Percentiles rank a stretch among this genome's conserved stretches.
Evolutionary conservation across 2,113 vertebrate genomes (phyloP).

Genomic region (Polypterus senegalus): DNA sequence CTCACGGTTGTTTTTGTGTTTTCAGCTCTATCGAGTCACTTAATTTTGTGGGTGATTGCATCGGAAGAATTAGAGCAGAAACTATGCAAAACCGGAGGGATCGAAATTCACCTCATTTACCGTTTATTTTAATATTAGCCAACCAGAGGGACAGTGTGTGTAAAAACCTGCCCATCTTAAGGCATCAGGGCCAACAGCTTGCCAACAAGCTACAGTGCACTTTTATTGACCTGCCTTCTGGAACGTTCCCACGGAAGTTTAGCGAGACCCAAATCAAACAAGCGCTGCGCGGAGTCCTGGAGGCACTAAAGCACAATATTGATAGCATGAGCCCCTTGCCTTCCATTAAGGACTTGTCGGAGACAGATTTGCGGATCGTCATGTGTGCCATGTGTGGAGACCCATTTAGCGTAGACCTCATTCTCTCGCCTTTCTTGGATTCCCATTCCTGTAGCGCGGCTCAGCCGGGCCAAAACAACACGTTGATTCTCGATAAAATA

Average conservation of each 20-base stretch:
- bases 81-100: conserved; percentile 79
- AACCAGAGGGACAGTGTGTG: conserved; percentile 83
- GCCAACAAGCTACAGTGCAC: conserved; percentile 96
- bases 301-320: conserved; percentile 85
- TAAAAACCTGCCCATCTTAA: conserved; percentile 89
- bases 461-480: conserved; percentile 87
- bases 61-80: conserved; percentile 85
- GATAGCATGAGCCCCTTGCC: conserved; percentile 80
- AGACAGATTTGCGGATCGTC: conserved; percentile 88
- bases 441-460: conserved; percentile 91
- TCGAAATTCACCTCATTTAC: conserved; percentile 72
- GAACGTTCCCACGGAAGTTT: conserved; percentile 87
- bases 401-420: conserved; percentile 93
- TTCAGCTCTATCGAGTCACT: conserved; percentile 95
- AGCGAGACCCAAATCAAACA: conserved; percentile 93
- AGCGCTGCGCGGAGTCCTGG: conserved; percentile 79
- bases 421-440: conserved; percentile 93
- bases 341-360: conserved; percentile 86
- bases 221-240: conserved; percentile 85
- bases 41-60: conserved; percentile 85
- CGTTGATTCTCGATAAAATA: conserved; percentile 91
- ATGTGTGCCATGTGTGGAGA: conserved; percentile 99
- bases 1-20: conserved; percentile 93
- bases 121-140: conserved; percentile 88
- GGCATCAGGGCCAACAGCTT: conserved; percentile 91